A percentile compares a stretch with the other conserved stretches of the same genome.
phyloP scores from a whole-genome alignment of 2,797 vertebrate genomes.

The Heterohyrax brucei region DNA sequence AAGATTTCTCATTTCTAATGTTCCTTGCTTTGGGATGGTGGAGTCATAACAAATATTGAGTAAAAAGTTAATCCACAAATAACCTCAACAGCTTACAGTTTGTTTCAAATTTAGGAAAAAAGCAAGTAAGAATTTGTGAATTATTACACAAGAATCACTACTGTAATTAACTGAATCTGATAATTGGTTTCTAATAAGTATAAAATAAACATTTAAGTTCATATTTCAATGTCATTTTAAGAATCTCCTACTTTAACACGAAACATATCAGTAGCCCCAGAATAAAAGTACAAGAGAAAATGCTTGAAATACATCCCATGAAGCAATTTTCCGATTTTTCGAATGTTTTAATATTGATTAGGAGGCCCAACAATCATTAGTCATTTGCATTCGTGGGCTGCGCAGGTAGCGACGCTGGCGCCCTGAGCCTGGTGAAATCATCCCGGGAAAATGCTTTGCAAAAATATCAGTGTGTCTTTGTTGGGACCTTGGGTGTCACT shows the following conservation, averaged over 20 bases:
- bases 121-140: not conserved
- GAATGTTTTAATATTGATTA: not conserved
- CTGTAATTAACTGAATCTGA: not conserved
- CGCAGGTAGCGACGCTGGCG: not conserved
- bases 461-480: not conserved
- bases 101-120: conserved; percentile 55
- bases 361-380: not conserved
- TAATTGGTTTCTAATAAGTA: conserved; percentile 40
- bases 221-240: conserved; percentile 13
- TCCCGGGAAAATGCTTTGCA: not conserved
- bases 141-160: not conserved
- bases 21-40: conserved; percentile 38
- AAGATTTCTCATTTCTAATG: not conserved
- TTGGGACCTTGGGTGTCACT: not conserved
- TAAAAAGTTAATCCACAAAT: conserved; percentile 33
- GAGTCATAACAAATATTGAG: conserved; percentile 21
- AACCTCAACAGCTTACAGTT: conserved; percentile 41
- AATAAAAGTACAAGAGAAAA: conserved; percentile 38
- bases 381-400: not conserved
- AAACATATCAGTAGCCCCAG: not conserved
- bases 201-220: not conserved
- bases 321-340: not conserved
- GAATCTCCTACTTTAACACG: not conserved
- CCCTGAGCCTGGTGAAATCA: not conserved
- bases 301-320: not conserved